Evolutionary conservation across 2,888 invertebrate species (phyloP).

Genomic region (Netelia melanura): DNA sequence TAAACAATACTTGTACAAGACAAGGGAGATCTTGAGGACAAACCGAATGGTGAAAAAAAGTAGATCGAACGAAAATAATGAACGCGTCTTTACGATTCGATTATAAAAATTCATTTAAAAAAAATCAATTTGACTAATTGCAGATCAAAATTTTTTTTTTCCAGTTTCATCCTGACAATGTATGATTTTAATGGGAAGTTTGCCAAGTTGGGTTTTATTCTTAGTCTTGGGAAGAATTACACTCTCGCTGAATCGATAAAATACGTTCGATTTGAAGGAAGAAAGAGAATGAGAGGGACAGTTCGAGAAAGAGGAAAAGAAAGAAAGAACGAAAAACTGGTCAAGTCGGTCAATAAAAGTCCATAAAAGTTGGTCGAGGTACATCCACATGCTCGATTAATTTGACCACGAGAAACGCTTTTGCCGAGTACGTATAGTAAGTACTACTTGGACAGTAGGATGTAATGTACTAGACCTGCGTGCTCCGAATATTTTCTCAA

Average conservation of each 20-base stretch:
- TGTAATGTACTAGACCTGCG: constrained; percentile 39
- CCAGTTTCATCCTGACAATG: too few species aligned
- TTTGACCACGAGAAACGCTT: constrained; percentile 34
- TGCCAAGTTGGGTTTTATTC: neutral
- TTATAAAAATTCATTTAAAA: too few species aligned
- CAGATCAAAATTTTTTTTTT: too few species aligned
- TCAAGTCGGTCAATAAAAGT: constrained; percentile 65
- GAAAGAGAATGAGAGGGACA: neutral
- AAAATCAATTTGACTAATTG: too few species aligned
- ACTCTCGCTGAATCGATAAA: constrained; percentile 47
- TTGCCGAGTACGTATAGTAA: constrained; percentile 35
- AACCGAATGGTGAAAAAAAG: too few species aligned
- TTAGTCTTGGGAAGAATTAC: constrained; percentile 34
- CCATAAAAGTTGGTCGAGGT: constrained; percentile 55
- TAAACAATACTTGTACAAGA: too few species aligned
- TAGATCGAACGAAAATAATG: too few species aligned
- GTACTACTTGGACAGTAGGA: constrained; percentile 5
- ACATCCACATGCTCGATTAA: constrained; percentile 43
- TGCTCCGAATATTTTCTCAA: constrained; percentile 43
- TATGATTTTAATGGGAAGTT: too few species aligned
- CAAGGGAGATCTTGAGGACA: too few species aligned
- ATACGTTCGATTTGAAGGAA: constrained; percentile 19
- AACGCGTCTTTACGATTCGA: too few species aligned
- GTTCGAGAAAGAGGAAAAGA: neutral
- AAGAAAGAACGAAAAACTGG: constrained; percentile 41